Conservation (phyloP, 2,113 vertebrate species). For the Scolopax mira region DNA sequence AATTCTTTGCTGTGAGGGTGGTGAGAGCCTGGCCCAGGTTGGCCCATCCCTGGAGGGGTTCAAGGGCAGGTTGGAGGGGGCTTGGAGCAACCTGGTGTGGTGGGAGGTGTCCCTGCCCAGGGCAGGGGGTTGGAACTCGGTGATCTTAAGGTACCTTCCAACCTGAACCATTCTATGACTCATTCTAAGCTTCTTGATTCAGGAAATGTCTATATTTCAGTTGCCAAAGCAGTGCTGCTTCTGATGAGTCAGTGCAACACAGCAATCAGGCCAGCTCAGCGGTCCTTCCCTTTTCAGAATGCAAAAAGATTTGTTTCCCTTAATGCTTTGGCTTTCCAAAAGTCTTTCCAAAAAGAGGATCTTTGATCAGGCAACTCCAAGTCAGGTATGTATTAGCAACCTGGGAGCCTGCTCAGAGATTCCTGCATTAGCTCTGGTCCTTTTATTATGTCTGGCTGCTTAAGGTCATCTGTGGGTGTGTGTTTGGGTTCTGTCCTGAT, state of each 20-base stretch:
- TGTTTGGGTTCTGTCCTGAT: neutral
- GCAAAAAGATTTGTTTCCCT: neutral
- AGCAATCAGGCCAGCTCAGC: neutral
- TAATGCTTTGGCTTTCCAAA: neutral
- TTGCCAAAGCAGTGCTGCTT: neutral
- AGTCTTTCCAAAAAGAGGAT: neutral
- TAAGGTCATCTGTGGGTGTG: accelerated
- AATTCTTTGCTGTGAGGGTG: too few species aligned
- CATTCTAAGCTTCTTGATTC: neutral
- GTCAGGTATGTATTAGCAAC: neutral
- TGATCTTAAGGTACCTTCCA: too few species aligned
- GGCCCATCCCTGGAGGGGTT: too few species aligned
- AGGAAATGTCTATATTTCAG: accelerated
- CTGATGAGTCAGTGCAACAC: accelerated
- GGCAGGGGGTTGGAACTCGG: too few species aligned
- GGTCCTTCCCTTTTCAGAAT: neutral
- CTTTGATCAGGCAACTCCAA: neutral
- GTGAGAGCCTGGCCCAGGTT: too few species aligned
- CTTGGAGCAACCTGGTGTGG: too few species aligned
- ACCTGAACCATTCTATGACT: too few species aligned
- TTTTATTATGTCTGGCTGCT: neutral
- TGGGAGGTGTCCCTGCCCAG: too few species aligned
- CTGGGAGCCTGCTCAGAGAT: neutral
- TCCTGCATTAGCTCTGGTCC: accelerated
- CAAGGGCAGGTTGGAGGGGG: too few species aligned